Evolutionary conservation across 1,140 invertebrate species (phyloP).

Genomic region (Colletes gigas): DNA sequence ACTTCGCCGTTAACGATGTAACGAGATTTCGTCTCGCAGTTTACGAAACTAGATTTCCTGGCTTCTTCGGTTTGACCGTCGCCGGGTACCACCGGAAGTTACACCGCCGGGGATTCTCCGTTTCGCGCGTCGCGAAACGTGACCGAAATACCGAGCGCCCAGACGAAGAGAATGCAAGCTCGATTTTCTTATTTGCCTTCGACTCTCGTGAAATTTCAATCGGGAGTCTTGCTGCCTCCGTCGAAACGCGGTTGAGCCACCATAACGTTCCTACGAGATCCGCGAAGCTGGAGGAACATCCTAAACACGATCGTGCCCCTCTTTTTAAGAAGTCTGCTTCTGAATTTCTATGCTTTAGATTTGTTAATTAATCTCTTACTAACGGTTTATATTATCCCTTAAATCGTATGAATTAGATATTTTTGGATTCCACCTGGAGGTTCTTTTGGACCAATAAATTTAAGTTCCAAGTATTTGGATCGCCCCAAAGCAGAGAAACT

Average conservation of each 20-base stretch:
- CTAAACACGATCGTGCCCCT: not conserved
- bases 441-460: no score
- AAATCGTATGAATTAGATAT: no score
- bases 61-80: not conserved
- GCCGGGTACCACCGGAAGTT: not conserved
- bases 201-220: conserved; percentile 9
- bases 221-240: not conserved
- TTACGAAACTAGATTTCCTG: not conserved
- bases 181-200: conserved; percentile 22
- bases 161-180: not conserved
- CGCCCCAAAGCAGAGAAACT: no score
- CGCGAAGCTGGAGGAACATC: no score
- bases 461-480: no score
- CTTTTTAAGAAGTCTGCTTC: not conserved
- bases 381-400: no score
- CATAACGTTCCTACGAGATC: no score
- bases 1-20: not conserved
- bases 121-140: conserved; percentile 20
- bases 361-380: no score
- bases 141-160: conserved; percentile 9
- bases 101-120: conserved; percentile 7
- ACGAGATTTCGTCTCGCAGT: not conserved
- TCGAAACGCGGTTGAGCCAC: no score
- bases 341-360: no score
- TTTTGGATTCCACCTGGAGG: no score